phyloP scores from a whole-genome alignment of 2,113 vertebrate genomes.

The Tringa solitaria region DNA sequence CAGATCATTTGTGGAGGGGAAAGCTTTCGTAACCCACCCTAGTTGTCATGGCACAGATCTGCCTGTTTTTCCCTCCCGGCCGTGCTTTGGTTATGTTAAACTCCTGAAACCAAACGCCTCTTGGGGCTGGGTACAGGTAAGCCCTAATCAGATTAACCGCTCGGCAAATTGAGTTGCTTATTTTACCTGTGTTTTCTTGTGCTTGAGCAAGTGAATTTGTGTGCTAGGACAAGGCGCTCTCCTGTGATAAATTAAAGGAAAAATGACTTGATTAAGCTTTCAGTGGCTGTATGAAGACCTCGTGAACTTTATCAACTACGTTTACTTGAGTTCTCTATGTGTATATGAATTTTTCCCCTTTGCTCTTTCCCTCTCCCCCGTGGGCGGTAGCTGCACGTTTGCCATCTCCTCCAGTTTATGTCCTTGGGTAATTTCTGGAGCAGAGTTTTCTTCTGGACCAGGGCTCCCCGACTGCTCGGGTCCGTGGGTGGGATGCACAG shows the following conservation, averaged over 20 bases:
- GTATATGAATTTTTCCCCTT: neutral
- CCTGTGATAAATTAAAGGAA: neutral
- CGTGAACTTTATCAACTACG: neutral
- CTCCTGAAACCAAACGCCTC: neutral
- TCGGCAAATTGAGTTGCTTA: neutral
- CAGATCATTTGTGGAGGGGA: neutral
- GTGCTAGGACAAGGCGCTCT: neutral
- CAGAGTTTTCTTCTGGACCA: neutral
- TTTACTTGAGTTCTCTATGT: neutral
- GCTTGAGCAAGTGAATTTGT: neutral
- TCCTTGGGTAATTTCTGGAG: neutral
- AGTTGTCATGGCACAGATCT: neutral
- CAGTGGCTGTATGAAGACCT: neutral
- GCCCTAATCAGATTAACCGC: conserved; percentile 10
- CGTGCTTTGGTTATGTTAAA: neutral
- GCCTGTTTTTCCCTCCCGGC: neutral
- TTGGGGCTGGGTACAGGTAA: conserved; percentile 30
- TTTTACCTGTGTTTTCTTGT: neutral
- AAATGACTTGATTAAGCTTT: neutral
- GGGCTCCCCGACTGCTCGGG: fast-evolving
- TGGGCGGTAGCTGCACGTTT: neutral
- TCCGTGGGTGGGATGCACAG: neutral
- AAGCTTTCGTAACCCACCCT: neutral
- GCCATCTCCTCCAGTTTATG: fast-evolving
- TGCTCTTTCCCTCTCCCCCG: neutral